phyloP scores from a whole-genome alignment of 1,140 invertebrate genomes.

The Platyura marginata region DNA sequence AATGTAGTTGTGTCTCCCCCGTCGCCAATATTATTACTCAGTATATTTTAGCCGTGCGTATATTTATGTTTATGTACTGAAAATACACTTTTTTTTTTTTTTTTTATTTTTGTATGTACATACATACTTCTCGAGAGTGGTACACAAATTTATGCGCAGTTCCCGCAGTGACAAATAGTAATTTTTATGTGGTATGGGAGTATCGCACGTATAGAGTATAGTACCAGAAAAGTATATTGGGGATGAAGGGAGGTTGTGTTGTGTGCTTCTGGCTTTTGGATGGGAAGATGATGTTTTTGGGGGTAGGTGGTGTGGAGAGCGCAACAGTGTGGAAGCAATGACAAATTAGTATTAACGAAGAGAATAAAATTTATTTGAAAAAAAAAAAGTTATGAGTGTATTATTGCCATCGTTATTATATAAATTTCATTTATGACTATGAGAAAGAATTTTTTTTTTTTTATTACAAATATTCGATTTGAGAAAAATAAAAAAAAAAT shows the following conservation, averaged over 20 bases:
- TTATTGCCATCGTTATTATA: background rate
- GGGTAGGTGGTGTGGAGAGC: too few relatives aligned
- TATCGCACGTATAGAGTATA: background rate
- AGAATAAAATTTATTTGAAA: background rate
- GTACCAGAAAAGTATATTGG: background rate
- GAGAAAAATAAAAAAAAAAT: background rate
- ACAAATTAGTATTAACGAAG: background rate
- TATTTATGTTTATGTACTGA: background rate
- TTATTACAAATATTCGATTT: background rate
- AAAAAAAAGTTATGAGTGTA: background rate
- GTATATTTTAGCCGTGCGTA: background rate
- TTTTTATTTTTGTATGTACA: too few relatives aligned
- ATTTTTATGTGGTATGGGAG: background rate
- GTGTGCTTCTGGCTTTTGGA: too few relatives aligned
- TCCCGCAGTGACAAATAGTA: background rate
- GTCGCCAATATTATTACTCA: background rate
- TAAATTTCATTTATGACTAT: background rate
- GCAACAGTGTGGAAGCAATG: background rate
- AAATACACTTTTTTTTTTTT: too few relatives aligned
- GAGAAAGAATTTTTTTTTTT: background rate
- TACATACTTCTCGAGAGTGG: background rate
- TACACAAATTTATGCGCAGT: background rate
- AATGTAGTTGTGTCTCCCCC: background rate
- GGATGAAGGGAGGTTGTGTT: background rate
- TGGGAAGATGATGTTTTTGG: too few relatives aligned